Percentiles rank a stretch among this genome's conserved stretches.
Evolutionary conservation across 2,888 invertebrate genomes (phyloP).

Genomic region (Chalcis sispes): DNA sequence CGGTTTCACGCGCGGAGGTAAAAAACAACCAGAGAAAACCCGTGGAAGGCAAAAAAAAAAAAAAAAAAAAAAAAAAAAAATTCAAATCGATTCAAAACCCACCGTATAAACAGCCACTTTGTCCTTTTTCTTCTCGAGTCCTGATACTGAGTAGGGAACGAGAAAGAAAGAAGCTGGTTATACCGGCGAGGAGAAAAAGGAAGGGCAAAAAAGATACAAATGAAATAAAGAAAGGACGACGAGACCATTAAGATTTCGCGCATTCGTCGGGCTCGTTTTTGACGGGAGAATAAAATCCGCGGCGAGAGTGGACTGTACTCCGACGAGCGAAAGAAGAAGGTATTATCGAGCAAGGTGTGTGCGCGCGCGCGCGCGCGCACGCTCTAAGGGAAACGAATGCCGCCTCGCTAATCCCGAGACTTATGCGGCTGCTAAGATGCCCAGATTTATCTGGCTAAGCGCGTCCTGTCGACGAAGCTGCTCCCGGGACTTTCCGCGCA

Average conservation of each 20-base stretch:
- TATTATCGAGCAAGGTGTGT: not conserved
- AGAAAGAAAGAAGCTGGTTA: conserved; percentile 4
- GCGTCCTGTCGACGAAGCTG: conserved; percentile 29
- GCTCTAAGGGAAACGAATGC: conserved; percentile 58
- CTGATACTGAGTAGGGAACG: not conserved
- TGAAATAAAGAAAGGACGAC: not conserved
- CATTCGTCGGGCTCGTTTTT: not conserved
- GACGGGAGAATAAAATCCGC: conserved; percentile 1
- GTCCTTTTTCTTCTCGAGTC: not conserved
- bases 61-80: too few species aligned
- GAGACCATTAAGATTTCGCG: not conserved
- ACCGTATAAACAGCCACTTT: conserved; percentile 5
- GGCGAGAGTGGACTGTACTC: not conserved
- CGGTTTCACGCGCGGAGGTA: not conserved
- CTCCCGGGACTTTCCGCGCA: conserved; percentile 13
- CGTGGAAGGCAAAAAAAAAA: too few species aligned
- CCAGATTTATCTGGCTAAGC: conserved; percentile 74
- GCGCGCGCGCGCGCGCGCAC: conserved; percentile 55
- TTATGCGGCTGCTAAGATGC: conserved; percentile 73
- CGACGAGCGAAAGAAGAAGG: not conserved
- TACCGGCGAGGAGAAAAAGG: too few species aligned
- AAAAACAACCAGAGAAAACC: not conserved
- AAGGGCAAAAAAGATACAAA: not conserved
- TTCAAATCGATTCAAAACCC: conserved; percentile 50
- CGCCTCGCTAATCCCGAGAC: conserved; percentile 72